Percentiles rank a stretch among this genome's conserved stretches.
Evolutionary conservation across 2,888 invertebrate genomes (phyloP).

Genomic region (Tortrix viridana): DNA sequence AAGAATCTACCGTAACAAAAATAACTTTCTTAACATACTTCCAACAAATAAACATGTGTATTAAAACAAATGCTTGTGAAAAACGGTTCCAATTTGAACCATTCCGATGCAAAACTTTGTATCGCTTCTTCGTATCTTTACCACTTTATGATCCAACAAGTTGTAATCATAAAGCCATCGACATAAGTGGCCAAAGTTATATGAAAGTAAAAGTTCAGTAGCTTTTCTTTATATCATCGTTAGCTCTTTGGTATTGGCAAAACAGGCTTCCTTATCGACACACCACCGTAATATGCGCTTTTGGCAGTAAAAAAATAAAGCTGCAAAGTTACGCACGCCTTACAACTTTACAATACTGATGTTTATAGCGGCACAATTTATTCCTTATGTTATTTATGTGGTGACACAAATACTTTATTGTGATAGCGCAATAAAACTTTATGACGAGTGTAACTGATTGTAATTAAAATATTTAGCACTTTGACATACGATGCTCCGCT

Average conservation of each 20-base stretch:
- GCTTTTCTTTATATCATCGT: background rate
- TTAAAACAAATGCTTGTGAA: too few relatives aligned
- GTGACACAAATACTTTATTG: conserved; percentile 14
- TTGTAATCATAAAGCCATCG: too few relatives aligned
- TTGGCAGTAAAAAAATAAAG: conserved; percentile 24
- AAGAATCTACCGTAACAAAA: too few relatives aligned
- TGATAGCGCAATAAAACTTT: conserved; percentile 15
- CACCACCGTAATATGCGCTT: conserved; percentile 29
- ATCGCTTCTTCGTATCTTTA: too few relatives aligned
- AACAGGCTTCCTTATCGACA: background rate
- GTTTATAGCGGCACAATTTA: conserved; percentile 13
- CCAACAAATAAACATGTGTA: too few relatives aligned
- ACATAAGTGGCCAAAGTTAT: background rate
- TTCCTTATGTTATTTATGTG: conserved; percentile 3
- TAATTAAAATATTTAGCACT: background rate
- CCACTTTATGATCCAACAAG: too few relatives aligned
- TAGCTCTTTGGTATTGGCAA: background rate
- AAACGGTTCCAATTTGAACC: too few relatives aligned
- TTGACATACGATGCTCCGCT: too few relatives aligned
- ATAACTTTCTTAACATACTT: too few relatives aligned
- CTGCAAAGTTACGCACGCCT: conserved; percentile 8
- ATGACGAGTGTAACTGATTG: conserved; percentile 1
- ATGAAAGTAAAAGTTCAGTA: background rate
- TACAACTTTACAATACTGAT: conserved; percentile 6
- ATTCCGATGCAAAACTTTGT: too few relatives aligned